A percentile compares a stretch with the other conserved stretches of the same genome.
phyloP scores from a whole-genome alignment of 2,888 invertebrate species.

The Arge pagana region DNA sequence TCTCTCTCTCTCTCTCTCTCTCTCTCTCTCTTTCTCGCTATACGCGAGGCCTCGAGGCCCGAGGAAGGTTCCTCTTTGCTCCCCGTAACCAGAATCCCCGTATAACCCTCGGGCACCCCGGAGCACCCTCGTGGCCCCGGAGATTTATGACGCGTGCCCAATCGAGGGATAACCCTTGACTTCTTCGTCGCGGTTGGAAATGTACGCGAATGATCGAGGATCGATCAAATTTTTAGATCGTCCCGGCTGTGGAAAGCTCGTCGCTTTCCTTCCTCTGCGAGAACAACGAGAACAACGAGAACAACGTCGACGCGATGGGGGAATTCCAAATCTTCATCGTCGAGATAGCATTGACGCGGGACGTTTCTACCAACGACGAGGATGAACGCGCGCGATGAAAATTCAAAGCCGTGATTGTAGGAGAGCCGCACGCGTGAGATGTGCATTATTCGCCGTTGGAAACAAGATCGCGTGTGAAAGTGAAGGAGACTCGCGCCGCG shows the following conservation, averaged over 20 bases:
- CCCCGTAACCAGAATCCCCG: conserved; percentile 38
- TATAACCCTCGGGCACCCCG: conserved; percentile 39
- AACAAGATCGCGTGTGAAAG: conserved; percentile 13
- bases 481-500: conserved; percentile 13
- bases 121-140: conserved; percentile 42
- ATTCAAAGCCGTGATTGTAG: too few relatives aligned
- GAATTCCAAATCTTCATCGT: too few relatives aligned
- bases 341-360: too few relatives aligned
- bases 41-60: conserved; percentile 14
- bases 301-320: too few relatives aligned
- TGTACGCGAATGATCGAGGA: conserved; percentile 22
- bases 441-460: conserved; percentile 14
- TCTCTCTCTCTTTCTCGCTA: conserved; percentile 3
- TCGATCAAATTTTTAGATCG: too few relatives aligned
- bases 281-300: too few relatives aligned
- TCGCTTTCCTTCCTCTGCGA: too few relatives aligned
- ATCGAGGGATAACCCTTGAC: conserved; percentile 50
- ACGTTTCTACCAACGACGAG: too few relatives aligned
- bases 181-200: conserved; percentile 44
- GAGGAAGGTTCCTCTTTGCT: conserved; percentile 26
- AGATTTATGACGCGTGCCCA: conserved; percentile 52
- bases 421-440: conserved; percentile 2
- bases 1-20: conserved; percentile 19
- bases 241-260: too few relatives aligned
- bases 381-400: too few relatives aligned